Percentiles rank a stretch among this genome's conserved stretches.
These are phyloP conservation scores for Sinohyriopsis cumingii DNA, from an alignment of 2,888 invertebrate genomes.

Conservation along the genomic window DNA sequence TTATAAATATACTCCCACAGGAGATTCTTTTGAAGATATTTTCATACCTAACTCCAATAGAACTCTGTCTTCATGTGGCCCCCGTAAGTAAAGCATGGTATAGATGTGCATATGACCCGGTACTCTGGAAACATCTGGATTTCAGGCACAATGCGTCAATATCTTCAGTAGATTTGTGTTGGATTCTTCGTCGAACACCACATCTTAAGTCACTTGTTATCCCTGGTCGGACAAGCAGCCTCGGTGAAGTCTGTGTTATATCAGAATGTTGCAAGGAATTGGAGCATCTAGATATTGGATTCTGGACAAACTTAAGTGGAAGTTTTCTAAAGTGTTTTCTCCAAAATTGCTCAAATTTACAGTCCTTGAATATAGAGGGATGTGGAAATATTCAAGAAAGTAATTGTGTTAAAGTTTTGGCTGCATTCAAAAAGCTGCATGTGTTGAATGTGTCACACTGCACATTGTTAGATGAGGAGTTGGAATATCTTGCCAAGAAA, in stretches of 20 bases:
- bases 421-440: slow-evolving; percentile 25
- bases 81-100: slow-evolving; percentile 47
- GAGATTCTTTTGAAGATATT: slow-evolving; percentile 52
- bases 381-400: slow-evolving; percentile 38
- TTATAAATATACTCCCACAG: slow-evolving; percentile 38
- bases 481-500: slow-evolving; percentile 35
- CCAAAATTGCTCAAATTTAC: slow-evolving; percentile 39
- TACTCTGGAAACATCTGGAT: slow-evolving; percentile 46
- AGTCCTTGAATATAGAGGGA: slow-evolving; percentile 51
- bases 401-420: slow-evolving; percentile 31
- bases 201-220: slow-evolving; percentile 36
- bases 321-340: slow-evolving; percentile 39
- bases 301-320: slow-evolving; percentile 42
- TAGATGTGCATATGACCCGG: slow-evolving; percentile 41
- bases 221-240: slow-evolving; percentile 30
- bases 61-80: slow-evolving; percentile 41
- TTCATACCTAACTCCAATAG: slow-evolving; percentile 38
- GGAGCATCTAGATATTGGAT: slow-evolving; percentile 48
- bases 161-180: slow-evolving; percentile 33
- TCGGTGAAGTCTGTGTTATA: slow-evolving; percentile 44
- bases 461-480: slow-evolving; percentile 39
- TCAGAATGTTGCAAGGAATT: slow-evolving; percentile 40
- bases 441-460: slow-evolving; percentile 56
- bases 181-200: slow-evolving; percentile 35
- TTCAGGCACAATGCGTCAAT: slow-evolving; percentile 26